Evolutionary conservation across 2,888 invertebrate species (phyloP).

Genomic region (Tridacna gigas): DNA sequence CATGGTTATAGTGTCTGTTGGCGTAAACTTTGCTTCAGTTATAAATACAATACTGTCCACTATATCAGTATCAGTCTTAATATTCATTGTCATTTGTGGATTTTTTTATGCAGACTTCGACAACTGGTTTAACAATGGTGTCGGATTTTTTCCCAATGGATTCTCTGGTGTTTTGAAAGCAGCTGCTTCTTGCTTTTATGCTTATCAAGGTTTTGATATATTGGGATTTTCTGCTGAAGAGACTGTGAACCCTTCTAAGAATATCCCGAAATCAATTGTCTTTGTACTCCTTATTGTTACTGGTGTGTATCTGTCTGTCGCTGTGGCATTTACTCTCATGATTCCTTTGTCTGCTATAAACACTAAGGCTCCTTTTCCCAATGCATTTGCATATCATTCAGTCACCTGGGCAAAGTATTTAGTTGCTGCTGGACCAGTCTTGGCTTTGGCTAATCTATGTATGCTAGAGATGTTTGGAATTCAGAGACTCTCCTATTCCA

Average conservation of each 20-base stretch:
- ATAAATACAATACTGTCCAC: constrained; percentile 83
- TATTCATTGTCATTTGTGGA: constrained; percentile 87
- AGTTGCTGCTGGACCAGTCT: constrained; percentile 78
- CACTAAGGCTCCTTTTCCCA: constrained; percentile 78
- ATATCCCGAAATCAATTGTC: constrained; percentile 84
- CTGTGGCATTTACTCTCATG: constrained; percentile 73
- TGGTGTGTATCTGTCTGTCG: constrained; percentile 74
- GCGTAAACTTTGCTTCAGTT: constrained; percentile 83
- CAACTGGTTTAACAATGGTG: constrained; percentile 90
- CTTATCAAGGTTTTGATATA: constrained; percentile 85
- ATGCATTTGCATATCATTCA: constrained; percentile 76
- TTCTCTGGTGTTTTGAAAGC: constrained; percentile 83
- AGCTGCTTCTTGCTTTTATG: constrained; percentile 85
- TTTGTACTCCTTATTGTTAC: constrained; percentile 74
- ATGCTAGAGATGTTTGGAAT: constrained; percentile 93
- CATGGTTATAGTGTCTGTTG: constrained; percentile 73
- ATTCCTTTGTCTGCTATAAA: constrained; percentile 77
- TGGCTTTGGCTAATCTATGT: constrained; percentile 78
- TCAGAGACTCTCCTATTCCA: constrained; percentile 94
- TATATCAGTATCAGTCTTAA: constrained; percentile 82
- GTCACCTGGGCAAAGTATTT: constrained; percentile 78
- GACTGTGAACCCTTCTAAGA: constrained; percentile 81
- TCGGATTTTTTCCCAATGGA: constrained; percentile 81
- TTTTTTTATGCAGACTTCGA: constrained; percentile 92
- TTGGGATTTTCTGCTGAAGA: constrained; percentile 85